phyloP scores from a whole-genome alignment of 2,113 vertebrate species.

The Elgaria multicarinata region DNA sequence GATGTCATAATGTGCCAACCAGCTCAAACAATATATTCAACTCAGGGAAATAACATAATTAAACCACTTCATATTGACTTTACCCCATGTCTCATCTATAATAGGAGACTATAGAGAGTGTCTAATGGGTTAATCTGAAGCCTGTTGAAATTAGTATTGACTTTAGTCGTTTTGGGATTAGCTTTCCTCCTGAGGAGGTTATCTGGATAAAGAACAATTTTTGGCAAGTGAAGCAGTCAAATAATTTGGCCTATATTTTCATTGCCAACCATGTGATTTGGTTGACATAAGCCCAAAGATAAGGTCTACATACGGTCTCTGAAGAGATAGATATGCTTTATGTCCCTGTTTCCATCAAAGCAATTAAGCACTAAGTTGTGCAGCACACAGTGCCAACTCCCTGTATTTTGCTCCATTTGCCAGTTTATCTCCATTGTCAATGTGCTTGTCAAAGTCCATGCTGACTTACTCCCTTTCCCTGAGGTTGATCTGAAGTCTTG shows the following conservation, averaged over 20 bases:
- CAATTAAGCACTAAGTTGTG: neutral
- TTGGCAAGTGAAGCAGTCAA: constrained; percentile 31
- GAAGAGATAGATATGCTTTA: neutral
- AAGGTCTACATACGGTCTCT: neutral
- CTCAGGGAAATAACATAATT: neutral
- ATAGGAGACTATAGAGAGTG: rapidly evolving
- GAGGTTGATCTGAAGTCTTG: constrained; percentile 61
- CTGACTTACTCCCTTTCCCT: constrained; percentile 75
- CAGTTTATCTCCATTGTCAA: constrained; percentile 58
- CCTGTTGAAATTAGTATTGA: constrained; percentile 44
- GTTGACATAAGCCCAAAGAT: neutral
- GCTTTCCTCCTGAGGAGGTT: constrained; percentile 53
- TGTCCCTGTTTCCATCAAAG: neutral
- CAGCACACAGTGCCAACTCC: neutral
- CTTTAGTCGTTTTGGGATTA: constrained; percentile 6
- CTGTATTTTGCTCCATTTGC: constrained; percentile 44
- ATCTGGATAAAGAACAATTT: constrained; percentile 42
- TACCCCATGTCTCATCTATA: neutral
- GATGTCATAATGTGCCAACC: neutral
- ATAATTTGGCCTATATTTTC: constrained; percentile 1
- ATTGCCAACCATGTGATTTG: neutral
- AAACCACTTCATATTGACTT: neutral
- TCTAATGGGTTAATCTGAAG: constrained; percentile 10
- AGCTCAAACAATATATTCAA: neutral
- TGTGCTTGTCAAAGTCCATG: constrained; percentile 41